phyloP scores from a whole-genome alignment of 2,888 invertebrate genomes.

The Cheilosia urbana region DNA sequence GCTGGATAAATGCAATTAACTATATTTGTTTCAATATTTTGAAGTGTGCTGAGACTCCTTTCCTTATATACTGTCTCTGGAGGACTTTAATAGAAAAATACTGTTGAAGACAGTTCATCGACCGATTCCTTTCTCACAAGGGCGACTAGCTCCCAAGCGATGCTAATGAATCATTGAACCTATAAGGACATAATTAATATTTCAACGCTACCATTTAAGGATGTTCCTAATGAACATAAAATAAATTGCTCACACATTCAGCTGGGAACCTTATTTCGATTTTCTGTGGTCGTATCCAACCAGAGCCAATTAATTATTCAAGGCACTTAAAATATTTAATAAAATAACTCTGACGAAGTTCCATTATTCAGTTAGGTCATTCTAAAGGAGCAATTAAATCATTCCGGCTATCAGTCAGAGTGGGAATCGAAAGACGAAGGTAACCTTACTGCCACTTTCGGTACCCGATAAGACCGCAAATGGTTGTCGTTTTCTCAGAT shows the following conservation, averaged over 20 bases:
- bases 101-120: no score
- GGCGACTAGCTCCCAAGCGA: no score
- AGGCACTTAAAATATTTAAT: background rate
- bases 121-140: no score
- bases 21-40: no score
- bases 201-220: no score
- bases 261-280: background rate
- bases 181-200: no score
- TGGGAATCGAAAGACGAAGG: background rate
- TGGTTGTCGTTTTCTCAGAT: background rate
- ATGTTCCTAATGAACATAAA: no score
- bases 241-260: background rate
- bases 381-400: background rate
- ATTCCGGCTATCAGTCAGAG: background rate
- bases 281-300: background rate
- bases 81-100: no score
- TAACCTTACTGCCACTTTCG: background rate
- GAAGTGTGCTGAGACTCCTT: no score
- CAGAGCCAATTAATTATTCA: background rate
- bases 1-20: no score
- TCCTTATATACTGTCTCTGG: no score
- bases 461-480: background rate
- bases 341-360: background rate
- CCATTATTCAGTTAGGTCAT: background rate
- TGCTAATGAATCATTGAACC: background rate